These are phyloP conservation scores for Pissodes strobi DNA, from an alignment of 1,140 invertebrate species.

Conservation along the genomic window DNA sequence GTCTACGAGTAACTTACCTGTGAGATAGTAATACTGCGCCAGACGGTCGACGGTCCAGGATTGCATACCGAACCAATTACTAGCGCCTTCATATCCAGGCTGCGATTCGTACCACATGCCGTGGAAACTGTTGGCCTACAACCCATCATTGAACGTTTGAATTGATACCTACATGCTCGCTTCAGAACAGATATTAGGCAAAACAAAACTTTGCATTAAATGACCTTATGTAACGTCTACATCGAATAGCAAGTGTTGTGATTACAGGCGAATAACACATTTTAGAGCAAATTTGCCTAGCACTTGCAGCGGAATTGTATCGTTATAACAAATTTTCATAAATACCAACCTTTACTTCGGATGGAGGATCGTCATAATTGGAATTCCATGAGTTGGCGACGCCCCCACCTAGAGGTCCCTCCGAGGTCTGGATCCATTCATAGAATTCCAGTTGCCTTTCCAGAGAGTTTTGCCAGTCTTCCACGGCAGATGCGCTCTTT, in stretches of 20 bases:
- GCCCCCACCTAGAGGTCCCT: constrained; percentile 22
- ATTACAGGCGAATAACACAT: too few relatives aligned
- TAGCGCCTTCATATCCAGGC: constrained; percentile 17
- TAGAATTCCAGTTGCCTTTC: constrained; percentile 25
- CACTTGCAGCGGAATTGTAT: too few relatives aligned
- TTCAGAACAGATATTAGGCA: neutral
- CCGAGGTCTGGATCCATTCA: constrained; percentile 10
- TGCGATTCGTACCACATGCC: constrained; percentile 28
- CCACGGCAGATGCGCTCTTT: constrained; percentile 12
- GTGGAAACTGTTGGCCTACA: constrained; percentile 14
- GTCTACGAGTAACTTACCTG: constrained; percentile 5
- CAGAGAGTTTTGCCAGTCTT: constrained; percentile 22
- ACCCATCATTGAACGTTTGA: too few relatives aligned
- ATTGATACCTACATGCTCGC: too few relatives aligned
- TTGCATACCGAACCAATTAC: constrained; percentile 29
- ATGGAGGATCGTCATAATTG: constrained; percentile 21
- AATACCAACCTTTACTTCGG: constrained; percentile 1
- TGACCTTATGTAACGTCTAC: too few relatives aligned
- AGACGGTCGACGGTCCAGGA: constrained; percentile 26
- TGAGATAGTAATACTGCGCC: constrained; percentile 32
- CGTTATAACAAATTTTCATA: too few relatives aligned
- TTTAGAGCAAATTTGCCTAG: too few relatives aligned
- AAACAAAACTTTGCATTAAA: too few relatives aligned
- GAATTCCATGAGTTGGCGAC: constrained; percentile 25
- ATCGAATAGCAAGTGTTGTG: too few relatives aligned